Evolutionary conservation across 2,888 invertebrate genomes (phyloP).

Genomic region (Agriotes lineatus): DNA sequence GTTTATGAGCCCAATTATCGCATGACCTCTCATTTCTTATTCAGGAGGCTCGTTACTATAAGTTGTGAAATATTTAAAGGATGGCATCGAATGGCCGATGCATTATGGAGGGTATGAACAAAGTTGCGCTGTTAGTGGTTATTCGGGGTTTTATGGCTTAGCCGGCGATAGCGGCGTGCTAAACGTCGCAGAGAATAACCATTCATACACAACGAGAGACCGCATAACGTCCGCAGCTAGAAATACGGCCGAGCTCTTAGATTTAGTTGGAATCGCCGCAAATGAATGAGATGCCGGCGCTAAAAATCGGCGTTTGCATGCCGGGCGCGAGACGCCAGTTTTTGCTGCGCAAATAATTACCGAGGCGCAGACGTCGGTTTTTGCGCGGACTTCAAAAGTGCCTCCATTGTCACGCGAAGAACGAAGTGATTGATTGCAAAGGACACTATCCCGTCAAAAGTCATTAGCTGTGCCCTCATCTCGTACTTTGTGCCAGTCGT

Average conservation of each 20-base stretch:
- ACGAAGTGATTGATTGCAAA: slow-evolving; percentile 23
- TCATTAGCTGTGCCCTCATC: slow-evolving; percentile 13
- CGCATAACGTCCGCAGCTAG: slow-evolving; percentile 54
- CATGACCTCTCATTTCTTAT: slow-evolving; percentile 10
- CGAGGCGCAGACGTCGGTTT: slow-evolving; percentile 10
- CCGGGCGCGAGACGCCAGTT: slow-evolving; percentile 11
- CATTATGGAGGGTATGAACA: slow-evolving; percentile 49
- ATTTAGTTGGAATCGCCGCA: slow-evolving; percentile 40
- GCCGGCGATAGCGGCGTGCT: slow-evolving; percentile 60
- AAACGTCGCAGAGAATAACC: slow-evolving; percentile 64
- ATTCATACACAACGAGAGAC: slow-evolving; percentile 62
- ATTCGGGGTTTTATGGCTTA: slow-evolving; percentile 61
- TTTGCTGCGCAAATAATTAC: slow-evolving; percentile 20
- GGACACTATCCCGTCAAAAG: slow-evolving; percentile 3
- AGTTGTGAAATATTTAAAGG: not conserved
- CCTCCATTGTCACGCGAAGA: not conserved
- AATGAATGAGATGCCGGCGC: slow-evolving; percentile 28
- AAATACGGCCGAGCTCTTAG: slow-evolving; percentile 49
- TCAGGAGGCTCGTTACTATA: not conserved
- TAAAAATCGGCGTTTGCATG: too few relatives aligned
- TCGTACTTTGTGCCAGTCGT: slow-evolving; percentile 1
- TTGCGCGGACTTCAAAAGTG: slow-evolving; percentile 6
- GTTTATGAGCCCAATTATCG: not conserved
- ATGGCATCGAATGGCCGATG: slow-evolving; percentile 37
- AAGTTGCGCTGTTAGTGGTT: slow-evolving; percentile 56